phyloP scores from a whole-genome alignment of 2,888 invertebrate genomes.

The Dascillus cervinus region DNA sequence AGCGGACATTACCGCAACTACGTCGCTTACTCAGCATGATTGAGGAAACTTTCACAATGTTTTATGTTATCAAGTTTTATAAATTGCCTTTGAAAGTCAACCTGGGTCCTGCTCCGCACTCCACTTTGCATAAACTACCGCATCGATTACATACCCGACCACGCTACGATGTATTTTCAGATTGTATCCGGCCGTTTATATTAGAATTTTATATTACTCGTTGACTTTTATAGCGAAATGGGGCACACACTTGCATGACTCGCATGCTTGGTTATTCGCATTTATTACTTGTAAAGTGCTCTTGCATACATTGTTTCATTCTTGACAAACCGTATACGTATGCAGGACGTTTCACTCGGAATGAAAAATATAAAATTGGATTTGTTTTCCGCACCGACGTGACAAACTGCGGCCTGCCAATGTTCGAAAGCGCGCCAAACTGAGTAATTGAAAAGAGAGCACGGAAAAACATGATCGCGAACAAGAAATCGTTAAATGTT shows the following conservation, averaged over 20 bases:
- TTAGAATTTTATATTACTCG: slow-evolving; percentile 41
- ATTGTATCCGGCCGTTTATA: slow-evolving; percentile 42
- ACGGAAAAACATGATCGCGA: too few relatives aligned
- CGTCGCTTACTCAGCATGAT: slow-evolving; percentile 24
- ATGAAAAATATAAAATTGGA: too few relatives aligned
- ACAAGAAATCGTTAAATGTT: too few relatives aligned
- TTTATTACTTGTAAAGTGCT: slow-evolving; percentile 28
- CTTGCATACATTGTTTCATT: neutral
- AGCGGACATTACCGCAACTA: slow-evolving; percentile 8
- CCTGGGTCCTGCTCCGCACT: slow-evolving; percentile 31
- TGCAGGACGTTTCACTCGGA: too few relatives aligned
- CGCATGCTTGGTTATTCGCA: slow-evolving; percentile 27
- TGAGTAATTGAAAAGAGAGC: too few relatives aligned
- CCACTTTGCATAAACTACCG: slow-evolving; percentile 39
- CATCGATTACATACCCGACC: slow-evolving; percentile 37
- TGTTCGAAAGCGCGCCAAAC: too few relatives aligned
- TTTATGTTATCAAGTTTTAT: slow-evolving; percentile 40
- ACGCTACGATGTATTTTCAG: slow-evolving; percentile 40
- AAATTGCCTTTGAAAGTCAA: slow-evolving; percentile 39
- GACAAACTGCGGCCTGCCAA: too few relatives aligned
- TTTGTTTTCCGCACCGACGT: too few relatives aligned
- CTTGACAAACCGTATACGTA: too few relatives aligned
- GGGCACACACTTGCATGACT: slow-evolving; percentile 37
- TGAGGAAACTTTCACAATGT: slow-evolving; percentile 35
- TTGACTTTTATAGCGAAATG: slow-evolving; percentile 39